Evolutionary conservation across 1,140 invertebrate species (phyloP).

Genomic region (Schmidtea mediterranea): DNA sequence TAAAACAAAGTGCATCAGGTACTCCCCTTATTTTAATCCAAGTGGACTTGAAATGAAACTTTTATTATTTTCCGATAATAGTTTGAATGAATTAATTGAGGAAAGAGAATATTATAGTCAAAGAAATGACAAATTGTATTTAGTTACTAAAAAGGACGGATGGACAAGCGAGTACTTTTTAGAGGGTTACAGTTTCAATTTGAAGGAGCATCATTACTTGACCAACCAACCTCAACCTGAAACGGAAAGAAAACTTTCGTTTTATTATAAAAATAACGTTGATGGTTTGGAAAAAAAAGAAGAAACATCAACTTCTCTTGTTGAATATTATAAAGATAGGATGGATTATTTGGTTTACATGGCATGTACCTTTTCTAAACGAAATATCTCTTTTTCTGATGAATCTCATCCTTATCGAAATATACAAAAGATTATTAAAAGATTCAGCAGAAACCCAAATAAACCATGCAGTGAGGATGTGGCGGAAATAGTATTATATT

Average conservation of each 20-base stretch:
- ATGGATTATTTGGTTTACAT: conserved; percentile 33
- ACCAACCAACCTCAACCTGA: conserved; percentile 35
- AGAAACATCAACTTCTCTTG: conserved; percentile 33
- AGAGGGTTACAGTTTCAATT: conserved; percentile 1
- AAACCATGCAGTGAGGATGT: conserved; percentile 22
- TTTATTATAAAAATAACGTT: conserved; percentile 37
- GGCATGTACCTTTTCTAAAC: conserved; percentile 13
- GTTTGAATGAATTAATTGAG: conserved; percentile 31
- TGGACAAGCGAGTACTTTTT: conserved; percentile 39
- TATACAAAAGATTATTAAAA: conserved; percentile 25
- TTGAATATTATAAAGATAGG: conserved; percentile 37
- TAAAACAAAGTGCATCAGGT: conserved; percentile 43
- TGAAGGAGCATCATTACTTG: conserved; percentile 39
- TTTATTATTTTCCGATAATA: conserved; percentile 39
- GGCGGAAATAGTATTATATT: conserved; percentile 18
- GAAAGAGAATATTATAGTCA: conserved; percentile 43
- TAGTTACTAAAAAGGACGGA: conserved; percentile 36
- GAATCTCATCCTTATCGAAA: conserved; percentile 26
- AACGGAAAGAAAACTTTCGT: conserved; percentile 36
- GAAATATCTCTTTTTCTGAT: conserved; percentile 10
- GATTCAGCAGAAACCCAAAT: conserved; percentile 17
- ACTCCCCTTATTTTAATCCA: conserved; percentile 40
- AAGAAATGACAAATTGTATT: conserved; percentile 37
- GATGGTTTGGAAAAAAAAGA: conserved; percentile 38
- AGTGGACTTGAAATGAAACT: conserved; percentile 42